Conservation (phyloP, 30 jellyfish, hydroid and myxozoan genomes). For the Aurelia aurita region DNA sequence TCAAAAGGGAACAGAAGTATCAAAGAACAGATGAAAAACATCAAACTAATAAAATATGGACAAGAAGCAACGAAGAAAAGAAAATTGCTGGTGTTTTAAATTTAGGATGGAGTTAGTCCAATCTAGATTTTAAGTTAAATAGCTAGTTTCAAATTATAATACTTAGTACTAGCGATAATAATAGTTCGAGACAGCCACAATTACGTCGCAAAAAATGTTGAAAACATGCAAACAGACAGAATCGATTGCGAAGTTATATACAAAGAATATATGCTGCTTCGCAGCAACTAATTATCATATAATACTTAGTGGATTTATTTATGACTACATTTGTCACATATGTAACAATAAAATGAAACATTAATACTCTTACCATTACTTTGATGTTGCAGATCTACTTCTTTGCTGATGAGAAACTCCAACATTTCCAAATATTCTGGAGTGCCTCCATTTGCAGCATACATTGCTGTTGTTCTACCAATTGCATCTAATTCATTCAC, state of each 20-base stretch:
- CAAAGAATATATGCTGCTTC: too few relatives aligned
- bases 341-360: neutral
- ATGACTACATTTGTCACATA: too few relatives aligned
- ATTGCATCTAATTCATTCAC: constrained; percentile 90
- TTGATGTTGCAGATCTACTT: constrained; percentile 87
- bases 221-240: too few relatives aligned
- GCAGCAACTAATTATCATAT: too few relatives aligned
- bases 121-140: too few relatives aligned
- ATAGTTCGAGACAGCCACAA: too few relatives aligned
- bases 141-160: too few relatives aligned
- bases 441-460: constrained; percentile 86
- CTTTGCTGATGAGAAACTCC: constrained; percentile 62
- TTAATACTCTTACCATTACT: constrained; percentile 88
- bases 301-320: too few relatives aligned
- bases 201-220: too few relatives aligned
- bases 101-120: neutral
- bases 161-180: too few relatives aligned
- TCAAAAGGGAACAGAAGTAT: too few relatives aligned
- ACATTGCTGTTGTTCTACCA: constrained; percentile 92
- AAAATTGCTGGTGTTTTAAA: neutral
- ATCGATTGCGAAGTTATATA: too few relatives aligned
- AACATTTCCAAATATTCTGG: constrained; percentile 72
- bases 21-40: neutral
- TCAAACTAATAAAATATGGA: neutral
- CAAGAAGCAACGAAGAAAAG: neutral